A percentile compares a stretch with the other conserved stretches of the same genome.
These are phyloP conservation scores for Siniperca scherzeri DNA, from an alignment of 2,797 vertebrate species.

Conservation along the genomic window DNA sequence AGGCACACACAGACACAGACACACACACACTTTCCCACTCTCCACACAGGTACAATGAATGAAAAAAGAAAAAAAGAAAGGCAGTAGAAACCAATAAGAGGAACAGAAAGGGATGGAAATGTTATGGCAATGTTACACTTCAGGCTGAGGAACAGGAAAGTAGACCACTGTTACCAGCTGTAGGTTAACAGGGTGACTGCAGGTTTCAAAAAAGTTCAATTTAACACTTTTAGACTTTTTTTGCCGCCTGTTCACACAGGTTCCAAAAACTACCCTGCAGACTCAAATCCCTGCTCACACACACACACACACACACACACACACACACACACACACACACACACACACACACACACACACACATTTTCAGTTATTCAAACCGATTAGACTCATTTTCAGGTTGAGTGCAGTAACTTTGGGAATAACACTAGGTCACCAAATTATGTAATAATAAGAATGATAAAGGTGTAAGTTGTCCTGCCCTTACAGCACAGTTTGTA, in stretches of 20 bases:
- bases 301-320: background rate
- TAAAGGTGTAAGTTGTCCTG: background rate
- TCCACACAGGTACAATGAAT: background rate
- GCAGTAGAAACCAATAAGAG: background rate
- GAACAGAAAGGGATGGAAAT: conserved; percentile 1
- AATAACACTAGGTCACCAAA: background rate
- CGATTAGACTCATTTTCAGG: background rate
- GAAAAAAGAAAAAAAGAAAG: background rate
- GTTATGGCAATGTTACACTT: background rate
- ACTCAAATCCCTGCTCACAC: background rate
- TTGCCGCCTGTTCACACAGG: background rate
- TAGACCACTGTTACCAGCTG: background rate
- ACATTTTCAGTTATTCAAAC: background rate
- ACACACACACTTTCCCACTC: background rate
- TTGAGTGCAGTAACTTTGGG: background rate
- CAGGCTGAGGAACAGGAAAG: background rate
- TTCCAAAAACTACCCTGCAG: background rate
- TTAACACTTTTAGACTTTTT: conserved; percentile 12
- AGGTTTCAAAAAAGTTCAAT: background rate
- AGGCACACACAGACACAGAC: background rate
- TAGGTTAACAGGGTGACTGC: background rate
- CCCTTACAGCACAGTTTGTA: conserved; percentile 3
- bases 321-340: background rate
- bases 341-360: background rate
- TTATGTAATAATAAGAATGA: conserved; percentile 3